Evolutionary conservation across 1,140 invertebrate genomes (phyloP).

Genomic region (Drosophila yakuba): DNA sequence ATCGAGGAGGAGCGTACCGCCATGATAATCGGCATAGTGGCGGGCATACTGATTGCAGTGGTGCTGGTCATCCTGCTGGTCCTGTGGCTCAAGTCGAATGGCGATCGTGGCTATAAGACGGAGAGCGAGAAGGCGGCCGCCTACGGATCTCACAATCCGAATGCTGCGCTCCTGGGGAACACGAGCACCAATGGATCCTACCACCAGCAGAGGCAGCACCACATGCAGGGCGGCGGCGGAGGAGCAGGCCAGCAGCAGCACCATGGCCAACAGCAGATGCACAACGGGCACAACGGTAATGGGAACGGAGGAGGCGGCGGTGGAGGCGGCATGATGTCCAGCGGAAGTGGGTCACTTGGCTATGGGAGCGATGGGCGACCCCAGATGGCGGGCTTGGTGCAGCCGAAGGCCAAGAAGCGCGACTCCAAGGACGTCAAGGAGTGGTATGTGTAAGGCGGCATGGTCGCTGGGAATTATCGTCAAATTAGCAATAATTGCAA

Average conservation of each 20-base stretch:
- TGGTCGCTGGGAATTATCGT: constrained; percentile 40
- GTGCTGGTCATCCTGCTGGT: constrained; percentile 95
- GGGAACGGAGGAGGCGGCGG: constrained; percentile 46
- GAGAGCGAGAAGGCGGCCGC: constrained; percentile 92
- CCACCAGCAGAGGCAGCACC: constrained; percentile 85
- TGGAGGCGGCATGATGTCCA: constrained; percentile 71
- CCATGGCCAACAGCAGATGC: constrained; percentile 75
- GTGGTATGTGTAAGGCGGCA: constrained; percentile 91
- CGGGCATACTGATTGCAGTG: constrained; percentile 95
- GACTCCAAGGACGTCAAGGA: constrained; percentile 96
- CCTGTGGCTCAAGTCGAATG: constrained; percentile 92
- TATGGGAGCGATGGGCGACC: constrained; percentile 74
- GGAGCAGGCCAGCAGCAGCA: constrained; percentile 68
- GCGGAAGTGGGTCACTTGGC: constrained; percentile 71
- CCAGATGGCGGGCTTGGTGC: constrained; percentile 85
- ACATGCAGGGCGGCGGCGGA: constrained; percentile 69
- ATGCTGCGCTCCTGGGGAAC: constrained; percentile 88
- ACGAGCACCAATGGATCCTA: constrained; percentile 85
- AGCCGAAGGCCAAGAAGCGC: constrained; percentile 89
- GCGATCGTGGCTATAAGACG: constrained; percentile 95
- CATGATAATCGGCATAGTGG: constrained; percentile 95
- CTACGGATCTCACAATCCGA: constrained; percentile 89
- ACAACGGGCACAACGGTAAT: constrained; percentile 60
- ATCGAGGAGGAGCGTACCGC: constrained; percentile 90
- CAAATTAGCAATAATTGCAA: constrained; percentile 81